phyloP scores from a whole-genome alignment of 1,140 invertebrate species.

The Lineus longissimus region DNA sequence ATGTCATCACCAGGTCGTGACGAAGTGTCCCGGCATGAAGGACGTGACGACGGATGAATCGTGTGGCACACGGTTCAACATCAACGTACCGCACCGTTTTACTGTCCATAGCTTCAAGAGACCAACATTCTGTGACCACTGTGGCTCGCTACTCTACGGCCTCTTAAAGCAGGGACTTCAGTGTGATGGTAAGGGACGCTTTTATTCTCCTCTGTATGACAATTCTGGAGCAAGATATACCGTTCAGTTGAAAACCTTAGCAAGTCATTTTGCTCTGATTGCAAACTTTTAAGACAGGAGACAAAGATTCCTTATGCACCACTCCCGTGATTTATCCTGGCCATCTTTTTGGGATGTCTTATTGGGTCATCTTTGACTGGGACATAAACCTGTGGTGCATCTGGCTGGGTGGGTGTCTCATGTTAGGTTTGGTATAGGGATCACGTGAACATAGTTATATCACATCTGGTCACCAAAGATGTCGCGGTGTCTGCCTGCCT shows the following conservation, averaged over 20 bases:
- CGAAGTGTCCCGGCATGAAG: conserved; percentile 83
- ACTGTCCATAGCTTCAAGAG: conserved; percentile 86
- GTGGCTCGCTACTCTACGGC: conserved; percentile 93
- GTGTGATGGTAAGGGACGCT: conserved; percentile 76
- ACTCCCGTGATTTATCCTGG: no score
- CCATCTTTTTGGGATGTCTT: no score
- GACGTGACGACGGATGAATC: conserved; percentile 59
- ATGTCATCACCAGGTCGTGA: conserved; percentile 78
- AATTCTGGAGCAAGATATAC: not conserved
- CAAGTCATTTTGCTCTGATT: not conserved
- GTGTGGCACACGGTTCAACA: conserved; percentile 74
- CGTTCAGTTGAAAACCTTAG: not conserved
- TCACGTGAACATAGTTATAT: no score
- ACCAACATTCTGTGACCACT: conserved; percentile 99
- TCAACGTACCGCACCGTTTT: conserved; percentile 94
- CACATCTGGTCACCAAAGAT: no score
- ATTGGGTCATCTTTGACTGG: no score
- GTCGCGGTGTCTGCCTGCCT: no score
- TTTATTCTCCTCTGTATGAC: not conserved
- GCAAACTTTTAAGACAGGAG: no score
- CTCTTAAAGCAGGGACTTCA: conserved; percentile 94
- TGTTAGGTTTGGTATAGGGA: no score
- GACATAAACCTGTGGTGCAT: no score
- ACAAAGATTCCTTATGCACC: no score
- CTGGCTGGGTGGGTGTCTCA: no score